Evolutionary conservation across 64 coral and sea anemone genomes (phyloP), one percentile per base, ranked within the genome.

Genomic region (Dendrophyllia cribrosa): DNA sequence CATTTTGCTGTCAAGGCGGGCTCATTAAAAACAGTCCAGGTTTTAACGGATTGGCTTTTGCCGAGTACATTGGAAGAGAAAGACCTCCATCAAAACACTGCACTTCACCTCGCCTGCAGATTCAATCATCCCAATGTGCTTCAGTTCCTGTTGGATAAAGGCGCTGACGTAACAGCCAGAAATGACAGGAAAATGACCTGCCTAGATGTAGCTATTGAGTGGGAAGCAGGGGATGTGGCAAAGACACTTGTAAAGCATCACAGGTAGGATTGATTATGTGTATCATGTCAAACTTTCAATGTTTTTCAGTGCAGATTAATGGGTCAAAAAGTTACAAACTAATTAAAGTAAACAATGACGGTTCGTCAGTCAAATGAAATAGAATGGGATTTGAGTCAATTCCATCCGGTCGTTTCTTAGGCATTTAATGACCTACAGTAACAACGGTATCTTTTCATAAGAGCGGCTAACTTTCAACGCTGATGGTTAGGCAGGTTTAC

Each of bases 141-240:
- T 1, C 34, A 58, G 50, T 88, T 76, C 44, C 72, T 88, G 21
- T 59, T 88, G 52, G 67, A 72, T 51, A 58, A n/a, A 59, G 86
- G 86, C 0, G 90, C 79, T 67, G 90, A 92, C 68, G 90, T 92
- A 5, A 92, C 90, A 0, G 74, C 73, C 21, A 43, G 26, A 48
- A 92, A 92, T 17, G 58, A 46, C 44, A 55, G 73, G 23, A 83
- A 71, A 3, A 85, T 85, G 71, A 92, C 90, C 5, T 96, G 95
- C 44, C 62, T 96, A 43, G 95, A 96, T 65, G 61, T 94, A 7
- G 95, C 95, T 17, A 94, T 96, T 21, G 95, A 96, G 6, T 93
- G 87, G 91, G 91, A 93, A 58, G 71, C 68, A 52, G 85, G 44
- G 10, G 91, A 94, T 10, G 91, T 90, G 4, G 91, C 95, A 21